Percentiles rank a stretch among this genome's conserved stretches.
Conservation (phyloP, 2,113 vertebrate species). For the Murina feae region DNA sequence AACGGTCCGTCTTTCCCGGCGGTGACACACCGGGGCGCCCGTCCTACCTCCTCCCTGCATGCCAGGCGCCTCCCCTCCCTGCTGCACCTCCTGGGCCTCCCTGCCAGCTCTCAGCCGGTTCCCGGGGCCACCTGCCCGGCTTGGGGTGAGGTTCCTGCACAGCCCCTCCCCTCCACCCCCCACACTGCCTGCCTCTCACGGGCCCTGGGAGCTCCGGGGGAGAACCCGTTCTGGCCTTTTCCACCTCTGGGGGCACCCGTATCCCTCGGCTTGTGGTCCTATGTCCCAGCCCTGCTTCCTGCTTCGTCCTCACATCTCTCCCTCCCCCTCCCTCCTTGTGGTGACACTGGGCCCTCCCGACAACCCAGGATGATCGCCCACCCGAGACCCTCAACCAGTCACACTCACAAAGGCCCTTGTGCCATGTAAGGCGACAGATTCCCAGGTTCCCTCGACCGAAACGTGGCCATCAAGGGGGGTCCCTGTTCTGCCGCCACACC, state of each 20-base stretch:
- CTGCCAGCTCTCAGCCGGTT: fast-evolving
- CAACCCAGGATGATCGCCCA: neutral
- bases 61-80: neutral
- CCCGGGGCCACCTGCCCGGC: neutral
- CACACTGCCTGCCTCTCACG: too few relatives aligned
- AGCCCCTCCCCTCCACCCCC: fast-evolving
- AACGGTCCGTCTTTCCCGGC: neutral
- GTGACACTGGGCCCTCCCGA: too few relatives aligned
- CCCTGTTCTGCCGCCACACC: fast-evolving
- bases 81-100: neutral
- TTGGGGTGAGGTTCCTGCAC: too few relatives aligned
- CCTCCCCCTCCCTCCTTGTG: neutral
- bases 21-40: neutral
- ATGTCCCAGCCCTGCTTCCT: neutral
- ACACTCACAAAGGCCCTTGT: neutral
- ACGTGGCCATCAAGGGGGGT: fast-evolving
- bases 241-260: neutral
- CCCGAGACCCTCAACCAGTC: neutral
- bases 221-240: neutral
- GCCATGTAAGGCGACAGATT: neutral
- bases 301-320: neutral
- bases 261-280: neutral
- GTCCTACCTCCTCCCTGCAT: fast-evolving
- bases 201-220: neutral
- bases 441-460: neutral